Base-by-base conservation (phyloP, 2,797 vertebrate genomes). In the Rhyacichthys aspro region DNA sequence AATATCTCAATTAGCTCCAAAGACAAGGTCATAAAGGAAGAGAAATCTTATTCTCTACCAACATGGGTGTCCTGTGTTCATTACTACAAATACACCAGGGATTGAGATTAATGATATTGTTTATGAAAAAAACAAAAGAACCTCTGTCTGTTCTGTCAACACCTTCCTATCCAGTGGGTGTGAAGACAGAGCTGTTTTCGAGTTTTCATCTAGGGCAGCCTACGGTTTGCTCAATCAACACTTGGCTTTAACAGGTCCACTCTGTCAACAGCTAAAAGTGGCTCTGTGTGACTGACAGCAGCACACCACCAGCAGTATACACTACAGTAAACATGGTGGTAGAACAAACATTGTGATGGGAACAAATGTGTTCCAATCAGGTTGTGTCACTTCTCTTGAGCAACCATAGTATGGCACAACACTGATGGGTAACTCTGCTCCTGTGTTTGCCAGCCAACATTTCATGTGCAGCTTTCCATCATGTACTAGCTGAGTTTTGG, bases 171-270 rank as follows among this genome's bases (percentile, higher is more conserved):
- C 36, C 50, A 60, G 45, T 28, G 28, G 45, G 52, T 54, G 62
- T 47, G 48, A 67, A 68, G 50, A 55, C 17, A 1, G 39, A 63
- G 52, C 41, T 52, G 54, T 56, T 55, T 52, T 56, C 44, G 6
- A 48, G 36, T 66, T 47, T 49, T 56, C 10, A 55, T 49, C 37
- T 42, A 32, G 17, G 43, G 71, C 49, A 11, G 45, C 52, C 55
- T 53, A 28, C 16, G 33, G 52, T 64, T 75, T 50, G 46, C 60
- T 67, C 47, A 65, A 69, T 70, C 52, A 58, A 56, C 58, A 50
- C 42, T 50, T 18, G 3, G 14, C 55, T 57, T 62, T 67, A 74
- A 58, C 57, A 72, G 43, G 38, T 69, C 43, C 18, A 1, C 53
- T 54, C 60, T 48, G 23, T 58, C 45, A 49, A 49, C 58, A 65